phyloP scores from a whole-genome alignment of 2,113 vertebrate species.

The Onychostruthus taczanowskii region DNA sequence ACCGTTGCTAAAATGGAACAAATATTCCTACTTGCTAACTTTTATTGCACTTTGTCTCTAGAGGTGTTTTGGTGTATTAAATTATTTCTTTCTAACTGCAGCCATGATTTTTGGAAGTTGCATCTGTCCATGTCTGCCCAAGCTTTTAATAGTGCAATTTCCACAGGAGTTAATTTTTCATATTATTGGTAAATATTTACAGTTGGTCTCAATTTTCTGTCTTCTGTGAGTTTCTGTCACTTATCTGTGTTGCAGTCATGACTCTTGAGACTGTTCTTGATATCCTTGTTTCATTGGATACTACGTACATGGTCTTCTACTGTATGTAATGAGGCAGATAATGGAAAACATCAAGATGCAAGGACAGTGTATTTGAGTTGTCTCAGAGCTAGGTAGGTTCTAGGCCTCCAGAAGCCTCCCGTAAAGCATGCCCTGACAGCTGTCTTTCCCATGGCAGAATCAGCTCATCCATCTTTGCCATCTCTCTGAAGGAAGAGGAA shows the following conservation, averaged over 20 bases:
- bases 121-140: neutral
- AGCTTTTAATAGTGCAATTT: neutral
- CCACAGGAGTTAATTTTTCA: neutral
- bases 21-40: neutral
- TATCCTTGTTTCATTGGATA: neutral
- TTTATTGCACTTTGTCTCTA: neutral
- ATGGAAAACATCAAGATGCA: neutral
- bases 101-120: neutral
- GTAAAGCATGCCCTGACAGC: neutral
- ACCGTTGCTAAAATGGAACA: neutral
- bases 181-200: neutral
- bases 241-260: neutral
- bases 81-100: neutral
- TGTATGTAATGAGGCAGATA: neutral
- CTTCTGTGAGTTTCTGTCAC: neutral
- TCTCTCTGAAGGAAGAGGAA: neutral
- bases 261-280: neutral
- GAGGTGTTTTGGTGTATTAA: neutral
- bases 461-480: neutral
- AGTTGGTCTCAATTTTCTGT: neutral
- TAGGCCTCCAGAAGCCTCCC: neutral
- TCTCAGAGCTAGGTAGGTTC: neutral
- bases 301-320: neutral
- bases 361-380: neutral
- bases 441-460: neutral